Evolutionary conservation across 2,888 invertebrate genomes (phyloP), one percentile per base, ranked within the genome.

Genomic region (Penaeus monodon): DNA sequence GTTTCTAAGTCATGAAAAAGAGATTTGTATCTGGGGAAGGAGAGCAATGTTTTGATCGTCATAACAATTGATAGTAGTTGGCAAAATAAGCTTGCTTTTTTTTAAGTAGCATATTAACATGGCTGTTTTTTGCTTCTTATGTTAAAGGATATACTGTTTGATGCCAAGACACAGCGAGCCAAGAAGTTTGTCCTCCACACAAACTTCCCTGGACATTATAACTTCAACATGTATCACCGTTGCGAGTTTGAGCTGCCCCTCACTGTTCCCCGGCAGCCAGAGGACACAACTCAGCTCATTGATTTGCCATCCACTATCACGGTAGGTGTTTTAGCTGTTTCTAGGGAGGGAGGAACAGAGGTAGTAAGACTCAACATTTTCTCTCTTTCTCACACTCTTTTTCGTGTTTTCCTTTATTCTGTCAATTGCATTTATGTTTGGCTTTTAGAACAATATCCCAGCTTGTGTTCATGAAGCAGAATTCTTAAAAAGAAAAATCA

Each of bases 201-300:
- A 65, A 99, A 99, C 93, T 99, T 97, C 93, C 99, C 99, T n/a
- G 99, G 99, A 3, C 99, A 99, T 93, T 99, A 99, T 93, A 98
- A 99, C 93, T 99, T 99, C 93, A 99, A 99, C 92, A 98, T 98
- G 97, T 94, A 98, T 93, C 97, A 97, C 93, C 95, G 98, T 86
- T 98, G 98, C 93, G 97, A 98, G 93, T 98, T 98, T 92, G 95
- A 95, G 91, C 94, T 98, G 85, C 94, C 95, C 88, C 94, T 98
- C 91, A 94, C 95, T 88, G 94, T 95, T 1, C 89, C 89, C 14
- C 70, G 89, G 4, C 89, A 89, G 76, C 89, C 89, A 12, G 89
- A 86, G 68, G 89, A 89, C 29, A 82, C 81, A 44, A 89, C 86
- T 8, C 89, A 89, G 81, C 89, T 89, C 73, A 89, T 89, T 14